Conservation (phyloP, 2,888 invertebrate species). For the Microctonus hyperodae region DNA sequence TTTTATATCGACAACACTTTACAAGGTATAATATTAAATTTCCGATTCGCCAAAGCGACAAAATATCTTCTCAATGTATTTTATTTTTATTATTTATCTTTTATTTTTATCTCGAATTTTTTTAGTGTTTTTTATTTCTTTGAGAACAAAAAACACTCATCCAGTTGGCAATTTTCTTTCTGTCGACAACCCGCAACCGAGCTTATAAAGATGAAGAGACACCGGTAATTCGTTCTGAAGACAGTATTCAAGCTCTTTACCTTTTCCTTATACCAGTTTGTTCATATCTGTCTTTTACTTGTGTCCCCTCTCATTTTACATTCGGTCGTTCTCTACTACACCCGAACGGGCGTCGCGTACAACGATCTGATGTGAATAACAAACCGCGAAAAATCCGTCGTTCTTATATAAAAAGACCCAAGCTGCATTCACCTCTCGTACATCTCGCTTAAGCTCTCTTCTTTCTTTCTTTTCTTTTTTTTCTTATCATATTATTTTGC, state of each 20-base stretch:
- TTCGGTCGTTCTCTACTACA: background rate
- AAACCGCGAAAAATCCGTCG: constrained; percentile 10
- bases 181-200: constrained; percentile 15
- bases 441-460: background rate
- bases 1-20: background rate
- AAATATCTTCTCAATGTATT: background rate
- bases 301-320: background rate
- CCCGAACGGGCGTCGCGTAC: background rate
- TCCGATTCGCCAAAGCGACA: constrained; percentile 7
- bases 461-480: background rate
- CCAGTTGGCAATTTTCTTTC: constrained; percentile 17
- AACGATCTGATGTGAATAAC: constrained; percentile 11
- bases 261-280: constrained; percentile 2
- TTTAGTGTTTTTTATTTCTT: constrained; percentile 9
- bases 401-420: constrained; percentile 1
- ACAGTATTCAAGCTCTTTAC: constrained; percentile 4
- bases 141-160: constrained; percentile 1
- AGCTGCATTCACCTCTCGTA: constrained; percentile 1
- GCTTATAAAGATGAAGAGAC: constrained; percentile 9
- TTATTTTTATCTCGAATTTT: constrained; percentile 7
- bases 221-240: constrained; percentile 6
- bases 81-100: constrained; percentile 19
- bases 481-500: constrained; percentile 21
- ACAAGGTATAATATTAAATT: constrained; percentile 6
- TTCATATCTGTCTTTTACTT: constrained; percentile 4